Conservation (phyloP, 2,113 vertebrate genomes). For the Muntiacus reevesi region DNA sequence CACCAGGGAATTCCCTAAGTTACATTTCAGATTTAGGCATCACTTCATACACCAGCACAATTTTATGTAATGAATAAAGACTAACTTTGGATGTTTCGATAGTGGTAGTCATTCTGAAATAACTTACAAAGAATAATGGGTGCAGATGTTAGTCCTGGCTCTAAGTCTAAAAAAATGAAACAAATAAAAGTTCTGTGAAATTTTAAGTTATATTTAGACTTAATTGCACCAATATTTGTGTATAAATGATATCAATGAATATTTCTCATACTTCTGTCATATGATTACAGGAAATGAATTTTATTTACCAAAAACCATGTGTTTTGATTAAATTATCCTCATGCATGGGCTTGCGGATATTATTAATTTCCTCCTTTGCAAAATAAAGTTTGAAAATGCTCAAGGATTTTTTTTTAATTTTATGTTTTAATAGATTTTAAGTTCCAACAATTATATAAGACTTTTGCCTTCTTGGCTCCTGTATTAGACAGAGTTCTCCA, state of each 20-base stretch:
- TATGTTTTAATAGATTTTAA: neutral
- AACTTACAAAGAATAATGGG: neutral
- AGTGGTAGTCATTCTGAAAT: constrained; percentile 6
- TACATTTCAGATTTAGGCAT: neutral
- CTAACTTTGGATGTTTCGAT: neutral
- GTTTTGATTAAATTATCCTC: neutral
- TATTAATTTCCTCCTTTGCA: neutral
- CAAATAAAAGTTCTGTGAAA: neutral
- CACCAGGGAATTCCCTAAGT: neutral
- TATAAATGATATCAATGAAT: neutral
- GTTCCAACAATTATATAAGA: neutral
- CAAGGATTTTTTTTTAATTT: neutral
- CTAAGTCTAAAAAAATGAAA: neutral
- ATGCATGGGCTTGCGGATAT: neutral
- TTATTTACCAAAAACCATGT: neutral
- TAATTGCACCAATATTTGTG: neutral
- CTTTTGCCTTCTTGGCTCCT: neutral
- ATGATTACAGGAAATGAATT: constrained; percentile 30
- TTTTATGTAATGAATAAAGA: neutral
- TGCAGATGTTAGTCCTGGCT: constrained; percentile 9
- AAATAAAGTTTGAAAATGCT: constrained; percentile 14
- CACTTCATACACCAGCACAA: neutral
- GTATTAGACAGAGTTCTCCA: neutral
- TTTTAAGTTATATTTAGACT: constrained; percentile 35
- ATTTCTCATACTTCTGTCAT: constrained; percentile 13